Evolutionary conservation across 2,797 vertebrate species (phyloP).

Genomic region (Sandelia bainsii): DNA sequence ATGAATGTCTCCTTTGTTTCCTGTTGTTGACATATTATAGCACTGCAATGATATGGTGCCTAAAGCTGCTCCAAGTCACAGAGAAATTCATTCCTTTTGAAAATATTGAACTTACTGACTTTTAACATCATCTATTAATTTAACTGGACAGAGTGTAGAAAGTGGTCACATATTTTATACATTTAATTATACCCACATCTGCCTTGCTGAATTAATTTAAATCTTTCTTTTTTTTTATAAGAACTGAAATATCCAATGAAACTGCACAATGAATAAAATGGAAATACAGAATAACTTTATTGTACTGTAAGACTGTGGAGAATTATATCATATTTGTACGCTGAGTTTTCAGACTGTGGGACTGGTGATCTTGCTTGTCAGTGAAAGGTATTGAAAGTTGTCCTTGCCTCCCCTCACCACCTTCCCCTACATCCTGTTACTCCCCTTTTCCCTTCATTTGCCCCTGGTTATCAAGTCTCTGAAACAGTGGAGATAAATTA

Average conservation of each 20-base stretch:
- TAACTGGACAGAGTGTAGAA: not conserved
- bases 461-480: constrained; percentile 43
- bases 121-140: not conserved
- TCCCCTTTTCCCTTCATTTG: constrained; percentile 37
- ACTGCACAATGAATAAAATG: not conserved
- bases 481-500: constrained; percentile 59
- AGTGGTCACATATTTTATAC: not conserved
- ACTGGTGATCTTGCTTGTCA: constrained; percentile 19
- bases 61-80: not conserved
- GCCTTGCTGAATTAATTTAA: not conserved
- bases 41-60: constrained; percentile 27
- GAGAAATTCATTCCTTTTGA: not conserved
- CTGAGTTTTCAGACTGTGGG: not conserved
- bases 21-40: constrained; percentile 34
- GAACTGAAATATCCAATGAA: not conserved
- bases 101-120: not conserved
- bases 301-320: not conserved
- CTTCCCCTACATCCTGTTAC: constrained; percentile 26
- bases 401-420: constrained; percentile 11
- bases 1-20: constrained; percentile 50
- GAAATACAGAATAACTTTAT: not conserved
- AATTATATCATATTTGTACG: not conserved
- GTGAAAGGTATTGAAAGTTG: constrained; percentile 24
- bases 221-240: not conserved
- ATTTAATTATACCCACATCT: not conserved